Percentiles rank a stretch among this genome's conserved stretches.
phyloP scores from a whole-genome alignment of 2,888 invertebrate species.

The Palloptera scutellata region DNA sequence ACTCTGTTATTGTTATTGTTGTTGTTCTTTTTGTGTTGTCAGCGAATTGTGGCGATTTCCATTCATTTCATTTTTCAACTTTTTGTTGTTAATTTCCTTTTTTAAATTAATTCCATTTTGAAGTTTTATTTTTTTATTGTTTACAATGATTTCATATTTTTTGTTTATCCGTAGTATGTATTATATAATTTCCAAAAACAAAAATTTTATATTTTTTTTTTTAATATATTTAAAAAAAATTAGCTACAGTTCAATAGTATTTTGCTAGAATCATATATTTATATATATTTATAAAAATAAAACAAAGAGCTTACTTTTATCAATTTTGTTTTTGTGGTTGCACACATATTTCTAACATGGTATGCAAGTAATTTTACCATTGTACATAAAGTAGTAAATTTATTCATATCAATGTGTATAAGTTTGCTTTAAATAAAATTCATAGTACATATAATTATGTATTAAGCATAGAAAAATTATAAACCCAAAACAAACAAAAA shows the following conservation, averaged over 20 bases:
- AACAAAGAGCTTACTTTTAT: conserved; percentile 4
- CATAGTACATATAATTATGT: no score
- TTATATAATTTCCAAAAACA: not conserved
- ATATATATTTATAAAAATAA: conserved; percentile 33
- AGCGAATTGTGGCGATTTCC: conserved; percentile 7
- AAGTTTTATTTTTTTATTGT: conserved; percentile 38
- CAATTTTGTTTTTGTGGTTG: no score
- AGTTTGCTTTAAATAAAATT: no score
- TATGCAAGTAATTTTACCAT: no score
- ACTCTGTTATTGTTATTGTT: not conserved
- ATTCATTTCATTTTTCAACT: conserved; percentile 6
- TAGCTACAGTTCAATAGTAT: no score
- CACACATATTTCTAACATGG: no score
- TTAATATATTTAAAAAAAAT: conserved; percentile 1
- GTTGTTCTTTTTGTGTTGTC: not conserved
- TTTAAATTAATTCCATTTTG: conserved; percentile 43
- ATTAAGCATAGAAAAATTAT: no score
- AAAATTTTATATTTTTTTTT: conserved; percentile 19
- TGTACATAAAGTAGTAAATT: no score
- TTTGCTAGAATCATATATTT: conserved; percentile 23
- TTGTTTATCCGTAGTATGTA: no score
- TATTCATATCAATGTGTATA: no score
- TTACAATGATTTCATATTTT: conserved; percentile 3
- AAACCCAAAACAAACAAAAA: no score
- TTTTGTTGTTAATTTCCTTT: conserved; percentile 25